Evolutionary conservation across 2,888 invertebrate genomes (phyloP).

Genomic region (Chymomyza procnemis): DNA sequence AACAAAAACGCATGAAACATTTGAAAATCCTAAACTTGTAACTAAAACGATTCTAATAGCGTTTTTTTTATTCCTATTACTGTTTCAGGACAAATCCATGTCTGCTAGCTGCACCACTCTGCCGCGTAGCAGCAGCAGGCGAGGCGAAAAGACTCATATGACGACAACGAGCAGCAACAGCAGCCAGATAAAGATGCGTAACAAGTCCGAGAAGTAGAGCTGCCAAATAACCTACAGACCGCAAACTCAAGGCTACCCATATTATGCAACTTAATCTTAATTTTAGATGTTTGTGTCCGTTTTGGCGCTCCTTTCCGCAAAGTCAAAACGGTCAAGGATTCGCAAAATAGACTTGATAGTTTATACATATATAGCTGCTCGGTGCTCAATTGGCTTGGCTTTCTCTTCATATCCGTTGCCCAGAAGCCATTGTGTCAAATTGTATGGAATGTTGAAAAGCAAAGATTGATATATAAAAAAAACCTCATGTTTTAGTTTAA

Average conservation of each 20-base stretch:
- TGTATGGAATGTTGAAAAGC: slow-evolving; percentile 22
- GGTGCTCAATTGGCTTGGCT: slow-evolving; percentile 31
- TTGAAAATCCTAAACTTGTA: not conserved
- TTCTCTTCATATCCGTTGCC: slow-evolving; percentile 28
- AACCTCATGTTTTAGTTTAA: slow-evolving; percentile 67
- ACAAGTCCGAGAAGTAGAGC: slow-evolving; percentile 65
- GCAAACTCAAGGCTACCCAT: not conserved
- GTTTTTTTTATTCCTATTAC: slow-evolving; percentile 15
- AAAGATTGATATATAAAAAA: not conserved
- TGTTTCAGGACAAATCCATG: slow-evolving; percentile 77
- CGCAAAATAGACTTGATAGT: not conserved
- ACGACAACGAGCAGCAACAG: slow-evolving; percentile 29
- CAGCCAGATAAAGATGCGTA: slow-evolving; percentile 60
- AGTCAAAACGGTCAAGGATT: not conserved
- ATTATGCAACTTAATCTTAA: slow-evolving; percentile 9
- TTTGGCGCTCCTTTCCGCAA: not conserved
- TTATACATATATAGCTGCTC: slow-evolving; percentile 22
- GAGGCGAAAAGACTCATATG: slow-evolving; percentile 70
- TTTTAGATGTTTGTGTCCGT: not conserved
- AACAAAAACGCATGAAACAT: slow-evolving; percentile 53
- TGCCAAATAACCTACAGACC: not conserved
- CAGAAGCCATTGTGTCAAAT: slow-evolving; percentile 34
- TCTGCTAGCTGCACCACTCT: slow-evolving; percentile 78
- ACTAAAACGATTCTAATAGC: not conserved
- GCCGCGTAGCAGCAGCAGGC: slow-evolving; percentile 74